A percentile compares a stretch with the other conserved stretches of the same genome.
phyloP scores from a whole-genome alignment of 92 coral and sea anemone genomes.

The Porites lobata region DNA sequence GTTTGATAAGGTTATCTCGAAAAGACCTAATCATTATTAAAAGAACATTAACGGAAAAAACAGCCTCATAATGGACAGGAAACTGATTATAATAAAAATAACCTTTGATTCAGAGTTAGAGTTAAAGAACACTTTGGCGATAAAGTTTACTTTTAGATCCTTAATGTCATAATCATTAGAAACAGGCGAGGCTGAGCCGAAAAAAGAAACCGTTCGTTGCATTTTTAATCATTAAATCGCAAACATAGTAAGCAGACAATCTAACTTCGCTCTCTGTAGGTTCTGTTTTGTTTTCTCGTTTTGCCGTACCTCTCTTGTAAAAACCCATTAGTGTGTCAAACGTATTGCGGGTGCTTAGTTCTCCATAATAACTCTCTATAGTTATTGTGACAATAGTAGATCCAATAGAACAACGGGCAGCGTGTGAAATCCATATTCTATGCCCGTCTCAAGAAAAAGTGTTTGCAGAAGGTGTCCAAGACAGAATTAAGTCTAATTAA shows the following conservation, averaged over 20 bases:
- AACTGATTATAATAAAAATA: conserved; percentile 23
- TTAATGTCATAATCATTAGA: no score
- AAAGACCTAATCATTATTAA: conserved; percentile 19
- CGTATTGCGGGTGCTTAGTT: conserved; percentile 40
- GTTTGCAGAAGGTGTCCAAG: conserved; percentile 27
- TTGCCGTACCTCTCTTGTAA: neutral
- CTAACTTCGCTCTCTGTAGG: neutral
- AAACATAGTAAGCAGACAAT: neutral
- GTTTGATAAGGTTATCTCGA: conserved; percentile 20
- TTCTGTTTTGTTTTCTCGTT: neutral
- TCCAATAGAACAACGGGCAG: conserved; percentile 13
- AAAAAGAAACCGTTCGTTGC: neutral
- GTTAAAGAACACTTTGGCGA: neutral
- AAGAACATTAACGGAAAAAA: conserved; percentile 27
- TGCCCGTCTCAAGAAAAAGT: conserved; percentile 20
- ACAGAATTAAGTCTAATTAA: conserved; percentile 31
- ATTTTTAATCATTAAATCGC: neutral
- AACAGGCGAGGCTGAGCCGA: neutral
- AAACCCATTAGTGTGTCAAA: conserved; percentile 30
- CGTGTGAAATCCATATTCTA: conserved; percentile 55
- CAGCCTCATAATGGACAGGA: conserved; percentile 43
- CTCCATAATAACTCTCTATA: conserved; percentile 32
- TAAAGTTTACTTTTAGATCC: neutral
- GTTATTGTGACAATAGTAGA: conserved; percentile 19
- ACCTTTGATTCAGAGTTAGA: conserved; percentile 8